A percentile compares a stretch with the other conserved stretches of the same genome.
Evolutionary conservation across 2,888 invertebrate genomes (phyloP).

Genomic region (Aplocera efformata): DNA sequence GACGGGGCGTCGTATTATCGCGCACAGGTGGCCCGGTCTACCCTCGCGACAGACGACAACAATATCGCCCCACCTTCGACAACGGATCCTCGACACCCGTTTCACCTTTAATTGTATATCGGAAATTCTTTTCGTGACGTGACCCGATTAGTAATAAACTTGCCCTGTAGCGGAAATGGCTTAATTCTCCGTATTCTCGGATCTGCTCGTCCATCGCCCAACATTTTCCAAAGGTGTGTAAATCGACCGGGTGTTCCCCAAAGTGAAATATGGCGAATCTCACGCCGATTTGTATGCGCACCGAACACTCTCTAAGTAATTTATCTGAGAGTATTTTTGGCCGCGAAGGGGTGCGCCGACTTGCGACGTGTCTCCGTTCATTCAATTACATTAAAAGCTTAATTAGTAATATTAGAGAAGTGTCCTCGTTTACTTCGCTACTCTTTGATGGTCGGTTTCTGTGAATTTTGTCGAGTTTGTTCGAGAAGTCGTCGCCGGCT

Average conservation of each 20-base stretch:
- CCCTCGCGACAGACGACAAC: constrained; percentile 59
- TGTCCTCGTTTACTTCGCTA: constrained; percentile 66
- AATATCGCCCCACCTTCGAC: constrained; percentile 60
- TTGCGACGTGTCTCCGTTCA: constrained; percentile 68
- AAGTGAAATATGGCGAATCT: constrained; percentile 70
- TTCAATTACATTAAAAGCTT: constrained; percentile 79
- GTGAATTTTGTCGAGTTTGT: constrained; percentile 69
- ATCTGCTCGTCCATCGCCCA: constrained; percentile 40
- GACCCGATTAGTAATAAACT: constrained; percentile 68
- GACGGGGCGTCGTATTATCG: constrained; percentile 76
- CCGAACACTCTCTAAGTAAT: constrained; percentile 67
- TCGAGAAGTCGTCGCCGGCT: constrained; percentile 54
- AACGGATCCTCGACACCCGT: constrained; percentile 57
- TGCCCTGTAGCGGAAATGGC: constrained; percentile 62
- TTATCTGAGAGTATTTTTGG: constrained; percentile 74
- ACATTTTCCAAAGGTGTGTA: constrained; percentile 57
- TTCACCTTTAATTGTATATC: constrained; percentile 70
- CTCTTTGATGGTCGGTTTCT: constrained; percentile 67
- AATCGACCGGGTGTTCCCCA: constrained; percentile 60
- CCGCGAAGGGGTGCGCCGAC: constrained; percentile 55
- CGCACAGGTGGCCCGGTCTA: constrained; percentile 70
- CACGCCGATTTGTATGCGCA: constrained; percentile 70
- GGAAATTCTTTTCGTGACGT: constrained; percentile 69
- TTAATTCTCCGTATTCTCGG: constrained; percentile 51
- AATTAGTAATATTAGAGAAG: constrained; percentile 76